Evolutionary conservation across 2,113 vertebrate species (phyloP).

Genomic region (Marmota flaviventris): DNA sequence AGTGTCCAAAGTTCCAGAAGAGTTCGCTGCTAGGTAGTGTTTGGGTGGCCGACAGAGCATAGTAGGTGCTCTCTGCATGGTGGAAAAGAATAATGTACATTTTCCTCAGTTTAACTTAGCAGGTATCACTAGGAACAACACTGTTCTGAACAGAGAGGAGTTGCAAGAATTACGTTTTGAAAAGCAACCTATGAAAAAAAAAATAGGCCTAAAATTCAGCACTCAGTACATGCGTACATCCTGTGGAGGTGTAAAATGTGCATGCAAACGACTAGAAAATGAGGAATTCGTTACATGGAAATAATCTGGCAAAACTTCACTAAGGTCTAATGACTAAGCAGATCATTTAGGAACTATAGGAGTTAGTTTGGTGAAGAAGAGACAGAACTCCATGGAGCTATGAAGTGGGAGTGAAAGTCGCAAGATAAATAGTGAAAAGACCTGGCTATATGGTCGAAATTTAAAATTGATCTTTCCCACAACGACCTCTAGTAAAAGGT

Average conservation of each 20-base stretch:
- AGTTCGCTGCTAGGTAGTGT: not conserved
- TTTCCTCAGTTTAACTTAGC: not conserved
- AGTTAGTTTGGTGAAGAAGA: not conserved
- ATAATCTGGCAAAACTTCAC: conserved; percentile 18
- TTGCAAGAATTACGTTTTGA: not conserved
- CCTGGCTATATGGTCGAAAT: not conserved
- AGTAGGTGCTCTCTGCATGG: rapidly evolving
- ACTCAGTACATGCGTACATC: not conserved
- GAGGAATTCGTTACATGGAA: not conserved
- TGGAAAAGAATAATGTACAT: not conserved
- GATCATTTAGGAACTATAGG: not conserved
- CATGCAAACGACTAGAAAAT: not conserved
- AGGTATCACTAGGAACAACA: not conserved
- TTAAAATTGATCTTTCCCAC: not conserved
- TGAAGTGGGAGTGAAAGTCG: not conserved
- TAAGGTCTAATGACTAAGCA: not conserved
- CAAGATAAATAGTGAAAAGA: not conserved
- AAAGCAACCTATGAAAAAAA: not conserved
- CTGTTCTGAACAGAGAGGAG: not conserved
- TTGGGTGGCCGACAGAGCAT: not conserved
- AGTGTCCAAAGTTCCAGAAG: conserved; percentile 33
- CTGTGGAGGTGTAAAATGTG: not conserved
- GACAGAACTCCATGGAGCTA: not conserved
- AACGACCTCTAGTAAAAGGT: not conserved
- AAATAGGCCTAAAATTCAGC: not conserved